A percentile compares a stretch with the other conserved stretches of the same genome.
Evolutionary conservation across 2,888 invertebrate species (phyloP).

Genomic region (Epicampocera succincta): DNA sequence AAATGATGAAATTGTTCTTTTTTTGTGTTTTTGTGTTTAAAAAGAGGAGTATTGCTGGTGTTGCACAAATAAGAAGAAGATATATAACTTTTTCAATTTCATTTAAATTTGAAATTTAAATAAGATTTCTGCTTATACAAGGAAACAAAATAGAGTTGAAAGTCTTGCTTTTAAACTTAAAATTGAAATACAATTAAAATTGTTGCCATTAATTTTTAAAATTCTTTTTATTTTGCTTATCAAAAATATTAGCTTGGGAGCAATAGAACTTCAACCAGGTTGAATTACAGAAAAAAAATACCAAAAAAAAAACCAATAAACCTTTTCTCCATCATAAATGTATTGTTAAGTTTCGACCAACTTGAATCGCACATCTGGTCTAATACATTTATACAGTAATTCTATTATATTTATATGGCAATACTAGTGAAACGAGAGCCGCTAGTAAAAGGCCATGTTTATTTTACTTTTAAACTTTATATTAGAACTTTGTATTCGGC

Average conservation of each 20-base stretch:
- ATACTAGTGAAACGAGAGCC: conserved; percentile 2
- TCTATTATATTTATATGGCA: conserved; percentile 49
- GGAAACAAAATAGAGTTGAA: too few species aligned
- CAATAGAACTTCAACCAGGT: too few species aligned
- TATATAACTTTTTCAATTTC: neutral
- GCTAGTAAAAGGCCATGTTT: neutral
- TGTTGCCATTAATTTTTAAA: too few species aligned
- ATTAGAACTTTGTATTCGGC: too few species aligned
- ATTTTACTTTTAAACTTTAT: too few species aligned
- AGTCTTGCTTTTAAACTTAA: too few species aligned
- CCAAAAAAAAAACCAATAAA: conserved; percentile 5
- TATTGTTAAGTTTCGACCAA: conserved; percentile 39
- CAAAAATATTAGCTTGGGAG: neutral
- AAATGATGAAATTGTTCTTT: conserved; percentile 17
- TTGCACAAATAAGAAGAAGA: neutral
- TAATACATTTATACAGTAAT: conserved; percentile 62
- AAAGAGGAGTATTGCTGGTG: neutral
- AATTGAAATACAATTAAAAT: too few species aligned
- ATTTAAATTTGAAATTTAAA: conserved; percentile 17
- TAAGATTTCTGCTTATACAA: neutral
- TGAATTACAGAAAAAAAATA: conserved; percentile 12
- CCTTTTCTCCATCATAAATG: conserved; percentile 12
- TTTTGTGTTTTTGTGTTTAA: neutral
- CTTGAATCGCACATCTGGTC: conserved; percentile 59
- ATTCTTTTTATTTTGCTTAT: too few species aligned